Evolutionary conservation across 2,888 invertebrate species (phyloP), one percentile per base, ranked within the genome.

Genomic region (Boloria selene): DNA sequence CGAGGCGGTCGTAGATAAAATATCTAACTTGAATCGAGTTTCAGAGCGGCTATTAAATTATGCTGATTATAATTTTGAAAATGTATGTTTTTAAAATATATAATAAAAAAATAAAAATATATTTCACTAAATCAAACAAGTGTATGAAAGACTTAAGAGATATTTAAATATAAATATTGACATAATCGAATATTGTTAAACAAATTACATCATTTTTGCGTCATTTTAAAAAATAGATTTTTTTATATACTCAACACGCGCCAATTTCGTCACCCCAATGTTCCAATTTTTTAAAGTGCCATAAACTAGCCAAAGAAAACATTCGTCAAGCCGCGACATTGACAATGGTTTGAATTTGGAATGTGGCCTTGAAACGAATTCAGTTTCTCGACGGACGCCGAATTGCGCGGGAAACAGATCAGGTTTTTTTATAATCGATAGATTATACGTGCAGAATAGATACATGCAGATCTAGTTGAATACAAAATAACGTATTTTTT

Each of bases 291-390:
- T 62, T 61, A 69, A 71, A 70, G 65, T 67, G 67, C 65, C 62
- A 68, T 68, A 71, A 68, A 67, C 54, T 61, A 67, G 80, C 81
- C 81, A 81, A 82, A 79, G 80, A 82, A 80, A 83, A 86, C 82
- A 86, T 88, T 83, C 83, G 83, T 88, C 87, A 77, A 70, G 66
- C 67, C 75, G 81, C 81, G 90, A 90, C 91, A 90, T 91, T 91
- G 92, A 90, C 91, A 91, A 88, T 90, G 82, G 84, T 87, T 87
- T 81, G 83, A 85, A 88, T 82, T 83, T 86, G 89, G 90, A 88
- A 91, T 90, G 89, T 80, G 90, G 82, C 91, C 90, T 90, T 91
- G 91, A 84, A 83, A 81, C 86, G 81, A 83, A 84, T 87, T 89
- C 86, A 86, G 85, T 80, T 82, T 76, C 80, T 82, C 81, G 81